These are phyloP conservation scores for Cynoglossus semilaevis DNA, from an alignment of 2,113 vertebrate genomes.

Conservation along the genomic window DNA sequence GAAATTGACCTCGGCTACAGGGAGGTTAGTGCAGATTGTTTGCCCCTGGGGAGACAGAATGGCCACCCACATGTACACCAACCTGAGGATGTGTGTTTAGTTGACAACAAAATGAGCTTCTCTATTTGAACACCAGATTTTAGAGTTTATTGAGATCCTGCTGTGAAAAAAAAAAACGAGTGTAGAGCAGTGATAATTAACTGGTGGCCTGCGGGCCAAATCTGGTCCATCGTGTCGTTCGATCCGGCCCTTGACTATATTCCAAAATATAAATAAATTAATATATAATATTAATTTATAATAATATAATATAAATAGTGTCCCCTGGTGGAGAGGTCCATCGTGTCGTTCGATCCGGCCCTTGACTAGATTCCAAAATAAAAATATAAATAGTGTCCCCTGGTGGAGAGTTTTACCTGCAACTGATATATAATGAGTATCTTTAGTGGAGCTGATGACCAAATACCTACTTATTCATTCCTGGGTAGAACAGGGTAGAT, in stretches of 20 bases:
- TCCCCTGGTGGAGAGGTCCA: too few relatives aligned
- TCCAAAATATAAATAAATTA: too few relatives aligned
- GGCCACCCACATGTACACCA: conserved; percentile 63
- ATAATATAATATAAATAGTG: too few relatives aligned
- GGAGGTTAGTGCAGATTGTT: conserved; percentile 59
- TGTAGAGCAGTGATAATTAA: background rate
- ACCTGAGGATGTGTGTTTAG: conserved; percentile 16
- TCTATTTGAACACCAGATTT: conserved; percentile 16
- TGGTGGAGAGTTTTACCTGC: too few relatives aligned
- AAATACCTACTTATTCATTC: too few relatives aligned
- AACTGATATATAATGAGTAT: background rate
- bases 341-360: too few relatives aligned
- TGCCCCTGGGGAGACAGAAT: conserved; percentile 39
- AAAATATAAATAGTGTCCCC: too few relatives aligned
- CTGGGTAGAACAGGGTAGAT: background rate
- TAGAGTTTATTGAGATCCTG: conserved; percentile 4
- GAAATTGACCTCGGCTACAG: conserved; percentile 70
- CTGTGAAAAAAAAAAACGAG: conserved; percentile 19
- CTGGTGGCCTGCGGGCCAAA: background rate
- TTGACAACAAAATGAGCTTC: conserved; percentile 41
- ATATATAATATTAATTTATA: too few relatives aligned
- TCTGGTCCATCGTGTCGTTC: too few relatives aligned
- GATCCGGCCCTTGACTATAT: too few relatives aligned
- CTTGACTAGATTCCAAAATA: too few relatives aligned
- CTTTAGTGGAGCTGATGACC: too few relatives aligned